Conservation (phyloP, 2,113 vertebrate species). For the Galeopterus variegatus region DNA sequence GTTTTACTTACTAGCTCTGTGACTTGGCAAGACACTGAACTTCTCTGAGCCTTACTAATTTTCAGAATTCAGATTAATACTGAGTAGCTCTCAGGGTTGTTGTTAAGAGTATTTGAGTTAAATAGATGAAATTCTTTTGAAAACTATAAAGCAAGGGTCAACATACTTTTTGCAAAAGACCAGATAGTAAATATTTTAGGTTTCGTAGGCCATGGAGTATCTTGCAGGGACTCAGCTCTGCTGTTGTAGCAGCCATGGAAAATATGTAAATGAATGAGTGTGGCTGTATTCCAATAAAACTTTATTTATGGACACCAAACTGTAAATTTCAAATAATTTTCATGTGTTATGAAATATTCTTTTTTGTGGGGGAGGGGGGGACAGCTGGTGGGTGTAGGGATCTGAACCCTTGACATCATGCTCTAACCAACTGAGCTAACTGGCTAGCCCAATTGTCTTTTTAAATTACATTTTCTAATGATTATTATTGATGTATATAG, state of each 20-base stretch:
- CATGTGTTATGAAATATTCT: not conserved
- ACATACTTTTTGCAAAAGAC: constrained; percentile 28
- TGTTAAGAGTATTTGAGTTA: too few relatives aligned
- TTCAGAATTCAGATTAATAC: not conserved
- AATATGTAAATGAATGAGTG: not conserved
- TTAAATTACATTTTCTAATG: constrained; percentile 50
- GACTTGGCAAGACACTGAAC: not conserved
- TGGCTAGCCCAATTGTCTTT: not conserved
- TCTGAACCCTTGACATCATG: not conserved
- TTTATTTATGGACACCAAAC: constrained; percentile 65
- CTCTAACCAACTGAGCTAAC: too few relatives aligned
- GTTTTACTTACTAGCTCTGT: constrained; percentile 12
- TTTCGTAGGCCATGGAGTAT: constrained; percentile 23
- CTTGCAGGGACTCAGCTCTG: not conserved
- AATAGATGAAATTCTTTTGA: constrained; percentile 23
- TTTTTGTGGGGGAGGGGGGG: too few relatives aligned
- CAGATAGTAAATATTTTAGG: constrained; percentile 59
- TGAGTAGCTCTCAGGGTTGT: too few relatives aligned
- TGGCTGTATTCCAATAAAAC: constrained; percentile 18
- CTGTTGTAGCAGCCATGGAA: constrained; percentile 9
- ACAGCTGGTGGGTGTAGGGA: too few relatives aligned
- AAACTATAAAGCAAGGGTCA: constrained; percentile 39
- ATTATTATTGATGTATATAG: constrained; percentile 50
- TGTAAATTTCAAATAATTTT: constrained; percentile 54
- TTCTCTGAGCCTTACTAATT: constrained; percentile 46